A percentile compares a stretch with the other conserved stretches of the same genome.
These are phyloP conservation scores for Drosophila micromelanica DNA, from an alignment of 1,140 invertebrate genomes.

Conservation along the genomic window DNA sequence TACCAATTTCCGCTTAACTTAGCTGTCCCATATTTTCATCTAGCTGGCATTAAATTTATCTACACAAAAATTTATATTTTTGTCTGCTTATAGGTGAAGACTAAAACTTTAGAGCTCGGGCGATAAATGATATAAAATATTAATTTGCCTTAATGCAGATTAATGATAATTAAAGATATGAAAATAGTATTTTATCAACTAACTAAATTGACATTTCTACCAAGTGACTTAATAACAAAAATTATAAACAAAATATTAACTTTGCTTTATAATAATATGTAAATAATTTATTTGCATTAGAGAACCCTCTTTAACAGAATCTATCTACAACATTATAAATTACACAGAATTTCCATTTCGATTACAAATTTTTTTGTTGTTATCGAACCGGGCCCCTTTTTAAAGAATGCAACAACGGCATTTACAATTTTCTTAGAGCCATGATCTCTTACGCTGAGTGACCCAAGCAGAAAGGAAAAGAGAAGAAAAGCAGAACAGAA, in stretches of 20 bases:
- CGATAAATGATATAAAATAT: slow-evolving; percentile 24
- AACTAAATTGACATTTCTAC: slow-evolving; percentile 15
- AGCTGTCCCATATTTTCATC: slow-evolving; percentile 3
- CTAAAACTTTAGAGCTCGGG: slow-evolving; percentile 12
- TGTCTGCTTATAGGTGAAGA: slow-evolving; percentile 1
- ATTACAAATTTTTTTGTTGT: neutral
- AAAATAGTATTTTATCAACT: slow-evolving; percentile 29
- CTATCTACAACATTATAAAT: neutral
- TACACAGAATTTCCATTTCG: neutral
- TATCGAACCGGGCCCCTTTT: neutral
- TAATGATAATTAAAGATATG: slow-evolving; percentile 16
- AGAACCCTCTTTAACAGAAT: slow-evolving; percentile 28
- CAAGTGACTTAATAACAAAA: neutral
- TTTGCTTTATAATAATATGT: slow-evolving; percentile 24
- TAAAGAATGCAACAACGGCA: slow-evolving; percentile 17
- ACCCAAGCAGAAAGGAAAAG: neutral
- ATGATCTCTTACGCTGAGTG: neutral
- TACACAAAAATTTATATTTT: slow-evolving; percentile 26
- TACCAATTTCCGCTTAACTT: slow-evolving; percentile 23
- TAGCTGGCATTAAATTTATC: slow-evolving; percentile 21
- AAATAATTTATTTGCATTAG: slow-evolving; percentile 23
- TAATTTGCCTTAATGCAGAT: slow-evolving; percentile 14
- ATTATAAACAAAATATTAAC: slow-evolving; percentile 4
- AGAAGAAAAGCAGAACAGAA: slow-evolving; percentile 5
- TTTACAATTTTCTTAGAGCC: neutral